Evolutionary conservation across 92 coral and sea anemone genomes (phyloP).

Genomic region (Porites divaricata): DNA sequence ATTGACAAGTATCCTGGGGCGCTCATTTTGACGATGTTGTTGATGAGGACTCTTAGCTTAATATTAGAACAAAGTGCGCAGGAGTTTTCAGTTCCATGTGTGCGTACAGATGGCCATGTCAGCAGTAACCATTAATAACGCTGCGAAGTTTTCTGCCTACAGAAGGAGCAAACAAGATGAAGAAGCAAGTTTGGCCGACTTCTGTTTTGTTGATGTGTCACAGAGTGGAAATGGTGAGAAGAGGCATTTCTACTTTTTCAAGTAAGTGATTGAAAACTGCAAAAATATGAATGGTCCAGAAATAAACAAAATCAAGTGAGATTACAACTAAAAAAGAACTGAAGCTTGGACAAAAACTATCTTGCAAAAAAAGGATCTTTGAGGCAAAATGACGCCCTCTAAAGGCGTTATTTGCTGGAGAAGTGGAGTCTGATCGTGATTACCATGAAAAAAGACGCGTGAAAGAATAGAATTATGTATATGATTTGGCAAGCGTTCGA

Average conservation of each 20-base stretch:
- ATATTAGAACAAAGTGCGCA: neutral
- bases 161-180: neutral
- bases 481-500: no score
- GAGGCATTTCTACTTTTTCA: neutral
- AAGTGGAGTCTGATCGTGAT: no score
- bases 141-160: neutral
- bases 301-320: no score
- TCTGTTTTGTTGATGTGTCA: neutral
- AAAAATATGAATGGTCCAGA: no score
- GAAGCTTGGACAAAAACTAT: no score
- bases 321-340: no score
- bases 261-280: neutral
- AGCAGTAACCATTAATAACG: no score
- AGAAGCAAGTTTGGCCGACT: neutral
- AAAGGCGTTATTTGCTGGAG: no score
- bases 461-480: no score
- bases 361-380: no score
- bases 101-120: neutral
- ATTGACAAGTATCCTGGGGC: neutral
- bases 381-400: no score
- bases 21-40: neutral
- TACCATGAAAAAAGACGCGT: no score
- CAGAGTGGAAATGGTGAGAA: constrained; percentile 7
- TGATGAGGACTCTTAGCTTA: neutral
- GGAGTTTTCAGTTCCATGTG: neutral